Evolutionary conservation across 2,797 vertebrate species (phyloP).

Genomic region (Cryptoprocta ferox): DNA sequence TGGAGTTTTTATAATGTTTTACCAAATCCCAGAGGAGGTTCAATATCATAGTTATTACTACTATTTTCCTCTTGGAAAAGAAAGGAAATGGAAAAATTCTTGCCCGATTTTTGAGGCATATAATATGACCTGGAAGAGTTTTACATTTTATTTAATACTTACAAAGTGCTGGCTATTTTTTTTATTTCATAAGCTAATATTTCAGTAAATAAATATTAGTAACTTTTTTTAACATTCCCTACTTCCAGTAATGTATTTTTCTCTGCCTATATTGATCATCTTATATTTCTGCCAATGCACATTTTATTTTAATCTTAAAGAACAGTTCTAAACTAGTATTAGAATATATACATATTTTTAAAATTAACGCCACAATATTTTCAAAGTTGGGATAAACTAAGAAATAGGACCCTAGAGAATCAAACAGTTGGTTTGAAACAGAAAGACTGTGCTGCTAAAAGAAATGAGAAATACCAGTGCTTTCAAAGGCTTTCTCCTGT

Average conservation of each 20-base stretch:
- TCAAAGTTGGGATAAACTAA: not conserved
- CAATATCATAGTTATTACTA: slow-evolving; percentile 59
- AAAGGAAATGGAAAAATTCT: slow-evolving; percentile 74
- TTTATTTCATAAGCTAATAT: slow-evolving; percentile 48
- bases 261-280: not conserved
- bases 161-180: slow-evolving; percentile 30
- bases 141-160: slow-evolving; percentile 55
- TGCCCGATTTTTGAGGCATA: slow-evolving; percentile 44
- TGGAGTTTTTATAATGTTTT: slow-evolving; percentile 73
- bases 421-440: not conserved
- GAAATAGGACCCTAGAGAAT: not conserved
- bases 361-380: not conserved
- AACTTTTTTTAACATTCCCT: not conserved
- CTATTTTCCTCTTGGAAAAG: slow-evolving; percentile 68
- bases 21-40: slow-evolving; percentile 53
- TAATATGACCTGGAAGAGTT: not conserved
- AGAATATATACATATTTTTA: not conserved
- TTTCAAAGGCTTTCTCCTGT: not conserved
- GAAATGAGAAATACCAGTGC: slow-evolving; percentile 8
- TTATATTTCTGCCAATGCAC: not conserved
- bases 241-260: not conserved
- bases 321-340: not conserved
- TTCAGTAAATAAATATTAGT: slow-evolving; percentile 62
- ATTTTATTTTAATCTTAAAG: slow-evolving; percentile 39
- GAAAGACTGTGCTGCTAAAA: not conserved